These are phyloP conservation scores for Urocolius indicus DNA, from an alignment of 2,113 vertebrate genomes.

Conservation along the genomic window DNA sequence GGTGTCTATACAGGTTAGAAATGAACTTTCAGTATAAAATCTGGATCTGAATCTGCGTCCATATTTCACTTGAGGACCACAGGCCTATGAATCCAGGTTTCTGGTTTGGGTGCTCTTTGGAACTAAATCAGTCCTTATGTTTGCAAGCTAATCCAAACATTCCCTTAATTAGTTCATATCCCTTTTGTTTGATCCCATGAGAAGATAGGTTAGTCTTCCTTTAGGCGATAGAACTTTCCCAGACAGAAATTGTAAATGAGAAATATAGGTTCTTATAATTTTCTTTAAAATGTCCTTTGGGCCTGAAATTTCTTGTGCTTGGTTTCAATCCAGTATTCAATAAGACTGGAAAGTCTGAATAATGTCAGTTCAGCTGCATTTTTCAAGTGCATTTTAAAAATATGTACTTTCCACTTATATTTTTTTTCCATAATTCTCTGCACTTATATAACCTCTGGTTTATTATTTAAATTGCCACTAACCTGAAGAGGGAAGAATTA, in stretches of 20 bases:
- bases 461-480: conserved; percentile 32
- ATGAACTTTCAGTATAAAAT: not conserved
- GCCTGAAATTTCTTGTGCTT: conserved; percentile 44
- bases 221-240: not conserved
- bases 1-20: conserved; percentile 4
- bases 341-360: conserved; percentile 67
- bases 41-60: not conserved
- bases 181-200: not conserved
- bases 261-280: conserved; percentile 28
- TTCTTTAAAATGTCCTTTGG: conserved; percentile 43
- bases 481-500: not conserved
- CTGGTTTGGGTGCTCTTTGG: not conserved
- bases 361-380: conserved; percentile 46
- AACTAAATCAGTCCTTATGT: not conserved
- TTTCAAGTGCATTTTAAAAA: conserved; percentile 42
- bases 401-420: conserved; percentile 27
- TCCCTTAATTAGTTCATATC: not conserved
- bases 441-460: conserved; percentile 54
- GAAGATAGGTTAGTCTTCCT: not conserved
- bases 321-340: conserved; percentile 61
- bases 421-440: conserved; percentile 48
- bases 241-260: conserved; percentile 5
- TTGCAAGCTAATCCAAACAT: not conserved
- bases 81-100: not conserved
- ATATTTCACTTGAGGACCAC: not conserved